Conservation (phyloP, 2,113 vertebrate species). For the Pipa parva region DNA sequence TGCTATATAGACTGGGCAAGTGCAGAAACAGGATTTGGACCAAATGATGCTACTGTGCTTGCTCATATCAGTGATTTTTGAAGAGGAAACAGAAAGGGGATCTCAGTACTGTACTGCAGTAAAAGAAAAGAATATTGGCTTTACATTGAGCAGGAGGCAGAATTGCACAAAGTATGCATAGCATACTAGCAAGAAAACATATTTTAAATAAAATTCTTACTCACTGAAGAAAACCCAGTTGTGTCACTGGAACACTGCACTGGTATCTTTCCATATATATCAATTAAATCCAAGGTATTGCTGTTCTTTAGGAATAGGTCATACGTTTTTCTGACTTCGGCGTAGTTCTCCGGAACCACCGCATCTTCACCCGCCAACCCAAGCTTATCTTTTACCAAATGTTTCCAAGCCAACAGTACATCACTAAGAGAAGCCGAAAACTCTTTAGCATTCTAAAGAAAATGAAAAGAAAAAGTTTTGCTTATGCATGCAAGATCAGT, state of each 20-base stretch:
- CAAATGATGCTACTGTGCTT: fast-evolving
- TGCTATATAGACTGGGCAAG: too few species aligned
- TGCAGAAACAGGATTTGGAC: too few species aligned
- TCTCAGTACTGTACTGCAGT: too few species aligned
- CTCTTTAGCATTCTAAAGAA: constrained; percentile 69
- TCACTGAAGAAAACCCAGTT: constrained; percentile 69
- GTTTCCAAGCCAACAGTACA: constrained; percentile 82
- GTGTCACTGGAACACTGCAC: constrained; percentile 59
- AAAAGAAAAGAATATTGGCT: too few species aligned
- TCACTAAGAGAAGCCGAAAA: constrained; percentile 81
- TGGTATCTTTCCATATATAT: constrained; percentile 68
- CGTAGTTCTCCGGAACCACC: constrained; percentile 67
- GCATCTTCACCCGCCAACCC: constrained; percentile 60
- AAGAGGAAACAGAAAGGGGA: background rate
- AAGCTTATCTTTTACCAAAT: constrained; percentile 80
- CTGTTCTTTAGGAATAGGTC: constrained; percentile 73
- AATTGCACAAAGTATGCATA: too few species aligned
- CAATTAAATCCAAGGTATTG: constrained; percentile 85
- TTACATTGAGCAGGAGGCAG: too few species aligned
- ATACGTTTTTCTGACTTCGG: constrained; percentile 70
- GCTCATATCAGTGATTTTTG: background rate
- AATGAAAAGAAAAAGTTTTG: constrained; percentile 23
- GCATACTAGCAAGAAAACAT: background rate
- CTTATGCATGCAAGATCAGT: too few species aligned
- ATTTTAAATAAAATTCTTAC: constrained; percentile 50